Base-by-base conservation (phyloP, 2,113 vertebrate genomes). In the Alethe castanea region DNA sequence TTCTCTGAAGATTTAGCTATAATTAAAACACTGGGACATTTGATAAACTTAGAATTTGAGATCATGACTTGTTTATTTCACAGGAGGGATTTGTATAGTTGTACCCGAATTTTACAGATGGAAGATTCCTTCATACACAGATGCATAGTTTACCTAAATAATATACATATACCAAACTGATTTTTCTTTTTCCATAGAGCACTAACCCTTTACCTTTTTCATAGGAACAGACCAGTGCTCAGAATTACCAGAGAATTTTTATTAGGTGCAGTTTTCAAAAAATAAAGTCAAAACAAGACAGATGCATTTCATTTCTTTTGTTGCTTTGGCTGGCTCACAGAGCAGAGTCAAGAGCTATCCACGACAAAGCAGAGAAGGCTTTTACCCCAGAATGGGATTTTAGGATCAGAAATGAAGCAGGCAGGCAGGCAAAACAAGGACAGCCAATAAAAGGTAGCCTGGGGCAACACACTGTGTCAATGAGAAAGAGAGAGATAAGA, bases 401-500 rank as follows among this genome's bases (percentile, higher is more conserved):
- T 78, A 65, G 79, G 57, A 92, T 95, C 88, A 71, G 72, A 81
- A 93, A 78, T 64, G 4, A 90, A 92, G 31, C 47, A 92, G 31
- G 64, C 33, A 91, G 35, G 71, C 79, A 93, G 72, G 69, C 79
- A 92, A 94, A 96, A 93, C 77, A 93, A 96, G 92, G 80, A 83
- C 81, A 92, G 90, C 87, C 71, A 94, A 94, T 81, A 80, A 60
- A 93, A 90, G 36, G 85, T 79, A 92, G 81, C 96, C 79, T 84
- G 26, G 16, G 62, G 94, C 88, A 90, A 66, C 66, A 50, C 66
- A 94, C 52, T 77, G 81, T 94, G 79, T 95, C 92, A 92, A 66
- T 91, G 91, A 94, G 81, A 88, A 92, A 78, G 74, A 78, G 60
- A 66, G 48, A 94, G 93, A 96, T 94, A 95, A 95, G 94, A 96